Evolutionary conservation across 2,797 vertebrate genomes (phyloP).

Genomic region (Labeo calbasu): DNA sequence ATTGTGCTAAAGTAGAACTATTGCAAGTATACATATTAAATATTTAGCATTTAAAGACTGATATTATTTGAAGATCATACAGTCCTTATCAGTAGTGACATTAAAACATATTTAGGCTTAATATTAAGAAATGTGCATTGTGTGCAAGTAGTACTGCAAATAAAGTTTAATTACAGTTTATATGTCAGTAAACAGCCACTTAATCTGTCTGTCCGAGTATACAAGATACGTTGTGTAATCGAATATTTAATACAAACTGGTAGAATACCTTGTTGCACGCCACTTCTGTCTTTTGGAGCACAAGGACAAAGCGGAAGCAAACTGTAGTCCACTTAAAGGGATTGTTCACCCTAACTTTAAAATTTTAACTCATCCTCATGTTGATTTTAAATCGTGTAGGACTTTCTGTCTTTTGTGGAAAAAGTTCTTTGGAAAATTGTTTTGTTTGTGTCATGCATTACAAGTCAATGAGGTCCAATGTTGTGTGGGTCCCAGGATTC

Average conservation of each 20-base stretch:
- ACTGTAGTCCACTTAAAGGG: background rate
- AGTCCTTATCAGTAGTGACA: too few species aligned
- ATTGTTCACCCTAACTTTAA: background rate
- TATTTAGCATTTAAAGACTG: too few species aligned
- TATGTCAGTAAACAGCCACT: background rate
- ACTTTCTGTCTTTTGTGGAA: background rate
- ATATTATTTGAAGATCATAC: too few species aligned
- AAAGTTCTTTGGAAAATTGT: background rate
- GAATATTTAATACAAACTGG: background rate
- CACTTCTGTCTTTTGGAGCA: background rate
- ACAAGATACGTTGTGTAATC: background rate
- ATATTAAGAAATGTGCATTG: too few species aligned
- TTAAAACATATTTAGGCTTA: too few species aligned
- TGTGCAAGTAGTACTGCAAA: too few species aligned
- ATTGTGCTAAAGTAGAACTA: too few species aligned
- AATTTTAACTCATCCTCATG: background rate
- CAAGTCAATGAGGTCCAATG: background rate
- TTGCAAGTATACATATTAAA: too few species aligned
- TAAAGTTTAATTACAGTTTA: too few species aligned
- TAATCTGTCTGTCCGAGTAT: background rate
- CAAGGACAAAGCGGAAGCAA: background rate
- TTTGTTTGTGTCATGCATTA: background rate
- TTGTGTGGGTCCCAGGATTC: background rate
- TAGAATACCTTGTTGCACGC: background rate
- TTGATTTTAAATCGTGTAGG: background rate